These are phyloP conservation scores for Rhorus exstirpatorius DNA, from an alignment of 2,888 invertebrate genomes.

Conservation along the genomic window DNA sequence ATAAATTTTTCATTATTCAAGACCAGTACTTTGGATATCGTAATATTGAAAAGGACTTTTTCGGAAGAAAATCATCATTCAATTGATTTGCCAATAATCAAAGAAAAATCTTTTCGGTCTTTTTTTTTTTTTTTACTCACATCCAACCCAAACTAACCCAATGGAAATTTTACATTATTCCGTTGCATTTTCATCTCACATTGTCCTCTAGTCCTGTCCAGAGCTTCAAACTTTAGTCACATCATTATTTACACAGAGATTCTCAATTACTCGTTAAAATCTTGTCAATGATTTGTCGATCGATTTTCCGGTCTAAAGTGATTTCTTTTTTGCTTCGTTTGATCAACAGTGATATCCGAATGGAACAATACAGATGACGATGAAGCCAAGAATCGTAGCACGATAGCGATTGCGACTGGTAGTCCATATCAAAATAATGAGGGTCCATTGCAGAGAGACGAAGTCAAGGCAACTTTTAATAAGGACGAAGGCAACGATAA, in stretches of 20 bases:
- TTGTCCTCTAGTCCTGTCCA: background rate
- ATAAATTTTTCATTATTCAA: no score
- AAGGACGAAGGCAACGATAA: conserved; percentile 87
- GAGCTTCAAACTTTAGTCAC: background rate
- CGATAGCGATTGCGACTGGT: conserved; percentile 85
- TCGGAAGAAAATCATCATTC: background rate
- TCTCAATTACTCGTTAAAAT: background rate
- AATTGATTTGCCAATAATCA: background rate
- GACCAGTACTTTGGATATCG: no score
- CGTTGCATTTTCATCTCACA: background rate
- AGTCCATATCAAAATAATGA: conserved; percentile 87
- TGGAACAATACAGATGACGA: conserved; percentile 90
- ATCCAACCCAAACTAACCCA: no score
- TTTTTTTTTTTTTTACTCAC: no score
- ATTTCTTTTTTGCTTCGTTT: conserved; percentile 3
- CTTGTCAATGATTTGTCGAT: background rate
- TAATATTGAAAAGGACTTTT: background rate
- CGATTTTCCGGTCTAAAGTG: background rate
- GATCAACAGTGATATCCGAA: conserved; percentile 84
- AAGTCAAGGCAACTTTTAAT: conserved; percentile 88
- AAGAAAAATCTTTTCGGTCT: no score
- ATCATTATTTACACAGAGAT: background rate
- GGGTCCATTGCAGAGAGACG: conserved; percentile 90
- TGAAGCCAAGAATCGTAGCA: conserved; percentile 84
- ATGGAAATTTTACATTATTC: no score